Base-by-base conservation (phyloP, 2,888 invertebrate genomes). In the Drosophila atripex region DNA sequence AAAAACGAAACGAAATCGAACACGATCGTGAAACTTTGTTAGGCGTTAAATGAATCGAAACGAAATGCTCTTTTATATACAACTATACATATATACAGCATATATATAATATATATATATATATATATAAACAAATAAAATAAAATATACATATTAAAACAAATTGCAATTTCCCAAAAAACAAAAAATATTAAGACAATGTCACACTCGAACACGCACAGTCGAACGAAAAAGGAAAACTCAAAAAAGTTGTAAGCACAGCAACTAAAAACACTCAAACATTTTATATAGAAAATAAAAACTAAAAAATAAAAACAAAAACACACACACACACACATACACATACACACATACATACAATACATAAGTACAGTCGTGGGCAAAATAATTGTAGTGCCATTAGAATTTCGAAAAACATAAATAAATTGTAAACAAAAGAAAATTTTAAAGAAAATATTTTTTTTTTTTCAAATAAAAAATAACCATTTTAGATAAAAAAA, bases 271-370 rank as follows among this genome's bases (percentile, higher is more conserved):
- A 63, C 61, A 47, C 47, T 47, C 61, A 72, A 63, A 35, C 43
- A 70, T 77, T 70, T 64, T 83, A 79, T 78, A 83, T 78, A 80
- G 70, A 71, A 77, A 60, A 46, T n/a, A 32, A 16, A 39, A 73
- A 56, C 70, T 60, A 54, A 50, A 25, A 43, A 56, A 55, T 55
- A 12, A 50, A 23, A 38, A 25, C 32, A 35, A n/a, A 14, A n/a
- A 6, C n/a, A 39, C 9, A 51, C 3, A 55, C 39, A 52, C 14
- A 18, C 18, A 18, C 18, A 18, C 18, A 18, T 2, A 65, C 32
- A 60, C 39, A 56, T 2, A 18, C 41, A 39, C 30, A 66, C 21
- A 35, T 1, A 14, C 2, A 35, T 35, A 35, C 45, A 16, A 51
- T n/a, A 47, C 25, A 58, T 21, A 50, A 14, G 21, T 30, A 52